Evolutionary conservation across 2,113 vertebrate genomes (phyloP), one percentile per base, ranked within the genome.

Genomic region (Actenoides lindsayi): DNA sequence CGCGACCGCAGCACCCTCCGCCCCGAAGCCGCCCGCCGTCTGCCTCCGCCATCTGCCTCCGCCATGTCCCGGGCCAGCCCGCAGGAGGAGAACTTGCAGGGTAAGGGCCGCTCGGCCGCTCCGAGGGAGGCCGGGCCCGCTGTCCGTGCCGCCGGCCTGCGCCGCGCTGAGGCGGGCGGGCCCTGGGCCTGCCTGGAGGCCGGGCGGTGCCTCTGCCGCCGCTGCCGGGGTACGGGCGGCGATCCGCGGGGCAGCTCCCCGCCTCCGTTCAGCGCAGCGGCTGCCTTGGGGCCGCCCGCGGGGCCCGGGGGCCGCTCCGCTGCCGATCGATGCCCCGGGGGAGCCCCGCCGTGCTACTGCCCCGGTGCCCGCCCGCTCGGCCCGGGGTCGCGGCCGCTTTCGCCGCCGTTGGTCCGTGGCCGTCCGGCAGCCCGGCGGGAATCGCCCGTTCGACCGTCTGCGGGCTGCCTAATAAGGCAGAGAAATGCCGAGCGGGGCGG

Each of bases 1-100:
- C 16, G 63, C 42, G 16, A 2, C 23, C 67, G 48, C 30, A 42
- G 51, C 27, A 27, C 31, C 33, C 31, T 6, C 16, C 8, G 48
- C 48, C 19, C 42, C 25, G 16, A 18, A 48, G 19, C 46, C 48
- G 23, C 23, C 48, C 21, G 48, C 48, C 48, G 42, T 17, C 42
- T 8, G 42, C 31, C 28, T 33, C 3, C 19, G 89, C 71, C 77
- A 90, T 94, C 42, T 8, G 42, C 31, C 28, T 33, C 3, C 19
- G 89, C 71, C 77, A 90, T 94, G 92, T 92, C 89, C 82, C 92
- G 94, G 25, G 67, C 35, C 39, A 80, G 89, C 92, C 65, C 89
- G 16, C 95, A 91, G 39, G 98, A 98, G n/a, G 98, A 98, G 89
- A 98, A 98, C 90, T 44, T 98, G 69, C 98, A 98, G 94, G 98